Percentiles rank a stretch among this genome's conserved stretches.
phyloP scores from a whole-genome alignment of 2,113 vertebrate species.

The Todiramphus chloris region DNA sequence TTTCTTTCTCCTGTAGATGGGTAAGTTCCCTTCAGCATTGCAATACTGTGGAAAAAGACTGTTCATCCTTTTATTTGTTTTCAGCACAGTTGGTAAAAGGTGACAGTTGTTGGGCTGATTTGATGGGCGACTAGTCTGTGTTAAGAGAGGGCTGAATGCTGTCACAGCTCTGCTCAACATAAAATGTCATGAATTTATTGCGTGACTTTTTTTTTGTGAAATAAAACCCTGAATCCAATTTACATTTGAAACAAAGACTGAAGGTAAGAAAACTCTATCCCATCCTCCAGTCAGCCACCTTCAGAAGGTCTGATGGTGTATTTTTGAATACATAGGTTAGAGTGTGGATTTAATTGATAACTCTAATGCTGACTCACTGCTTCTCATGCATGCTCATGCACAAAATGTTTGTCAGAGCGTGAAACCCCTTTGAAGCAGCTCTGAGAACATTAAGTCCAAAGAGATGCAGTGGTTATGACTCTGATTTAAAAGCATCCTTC shows the following conservation, averaged over 20 bases:
- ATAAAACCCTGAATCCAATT: background rate
- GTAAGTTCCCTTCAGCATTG: background rate
- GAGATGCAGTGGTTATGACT: background rate
- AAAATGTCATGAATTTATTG: background rate
- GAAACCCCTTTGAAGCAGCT: background rate
- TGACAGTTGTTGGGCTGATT: background rate
- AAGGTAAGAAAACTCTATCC: background rate
- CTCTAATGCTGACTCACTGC: background rate
- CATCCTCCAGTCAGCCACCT: fast-evolving
- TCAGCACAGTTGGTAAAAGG: background rate
- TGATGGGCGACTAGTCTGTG: background rate
- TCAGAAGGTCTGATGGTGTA: background rate
- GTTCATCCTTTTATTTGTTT: background rate
- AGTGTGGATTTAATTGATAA: background rate
- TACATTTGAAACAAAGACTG: background rate
- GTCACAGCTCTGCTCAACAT: background rate
- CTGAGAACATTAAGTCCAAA: background rate
- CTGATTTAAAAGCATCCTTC: background rate
- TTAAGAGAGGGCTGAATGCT: background rate
- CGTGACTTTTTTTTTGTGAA: background rate
- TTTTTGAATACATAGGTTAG: background rate
- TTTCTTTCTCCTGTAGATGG: background rate
- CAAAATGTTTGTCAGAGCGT: background rate
- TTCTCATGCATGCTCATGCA: background rate
- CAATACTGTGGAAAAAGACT: background rate